These are phyloP conservation scores for Mesoclemmys tuberculata DNA, from an alignment of 2,113 vertebrate species.

Conservation along the genomic window DNA sequence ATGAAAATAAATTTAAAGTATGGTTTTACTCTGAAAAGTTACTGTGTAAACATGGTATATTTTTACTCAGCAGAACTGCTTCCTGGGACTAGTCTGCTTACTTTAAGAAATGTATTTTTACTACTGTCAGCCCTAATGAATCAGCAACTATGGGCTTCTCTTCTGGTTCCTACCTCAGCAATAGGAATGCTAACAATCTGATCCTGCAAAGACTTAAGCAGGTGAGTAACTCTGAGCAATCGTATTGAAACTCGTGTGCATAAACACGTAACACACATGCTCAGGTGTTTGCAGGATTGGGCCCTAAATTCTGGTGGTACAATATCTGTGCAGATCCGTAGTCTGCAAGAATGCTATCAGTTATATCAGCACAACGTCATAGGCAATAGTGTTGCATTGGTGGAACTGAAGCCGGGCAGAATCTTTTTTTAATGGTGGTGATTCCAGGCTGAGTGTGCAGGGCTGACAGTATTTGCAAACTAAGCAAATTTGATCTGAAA, in stretches of 20 bases:
- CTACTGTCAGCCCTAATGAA: neutral
- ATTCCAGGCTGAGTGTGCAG: neutral
- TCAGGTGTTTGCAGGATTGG: neutral
- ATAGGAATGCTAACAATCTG: neutral
- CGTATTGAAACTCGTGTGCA: neutral
- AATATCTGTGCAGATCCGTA: neutral
- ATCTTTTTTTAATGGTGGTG: fast-evolving
- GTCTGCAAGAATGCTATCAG: neutral
- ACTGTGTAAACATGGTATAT: neutral
- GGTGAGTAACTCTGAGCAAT: neutral
- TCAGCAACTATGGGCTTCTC: neutral
- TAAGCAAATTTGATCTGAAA: neutral
- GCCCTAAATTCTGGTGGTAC: neutral
- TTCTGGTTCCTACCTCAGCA: neutral
- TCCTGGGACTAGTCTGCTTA: neutral
- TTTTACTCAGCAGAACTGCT: neutral
- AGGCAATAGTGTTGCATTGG: neutral
- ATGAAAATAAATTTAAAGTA: neutral
- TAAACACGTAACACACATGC: neutral
- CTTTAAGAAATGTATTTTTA: neutral
- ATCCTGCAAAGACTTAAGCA: neutral
- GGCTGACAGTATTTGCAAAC: neutral
- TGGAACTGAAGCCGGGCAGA: neutral
- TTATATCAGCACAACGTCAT: neutral
- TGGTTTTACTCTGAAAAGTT: neutral